Evolutionary conservation across 2,888 invertebrate species (phyloP), one percentile per base, ranked within the genome.

Genomic region (Boloria euphrosyne): DNA sequence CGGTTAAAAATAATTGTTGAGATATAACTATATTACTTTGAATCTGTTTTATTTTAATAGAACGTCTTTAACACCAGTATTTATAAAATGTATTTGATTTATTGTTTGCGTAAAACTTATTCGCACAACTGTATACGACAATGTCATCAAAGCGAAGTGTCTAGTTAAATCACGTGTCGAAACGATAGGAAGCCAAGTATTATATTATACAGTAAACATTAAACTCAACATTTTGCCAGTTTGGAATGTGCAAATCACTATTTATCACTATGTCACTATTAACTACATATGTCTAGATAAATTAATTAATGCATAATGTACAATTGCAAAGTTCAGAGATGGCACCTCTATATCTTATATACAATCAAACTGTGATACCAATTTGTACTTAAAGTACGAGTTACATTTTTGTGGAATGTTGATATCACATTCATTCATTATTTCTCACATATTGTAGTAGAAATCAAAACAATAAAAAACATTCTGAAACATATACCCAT

Each of bases 191-290:
- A 55, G 55, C 54, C 53, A 50, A 50, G 43, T 38, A 10, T 10
- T 10, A 47, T 69, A 69, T 60, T 22, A 49, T 68, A 69, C 67
- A 71, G 31, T 16, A 38, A 7, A 49, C 16, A 59, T 13, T 59
- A 58, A 2, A 27, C 13, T 54, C 7, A 46, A 38, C 17, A 16
- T 49, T 16, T 49, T n/a, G 47, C 16, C 6, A 16, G 14, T 49
- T 14, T 84, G 89, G 89, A 89, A 89, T 89, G 89, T 86, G 77
- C 76, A 72, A 80, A 89, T 88, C 85, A 89, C 88, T 76, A 72
- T 50, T 73, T 54, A 75, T 52, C 60, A 54, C 71, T 70, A 71
- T 75, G 74, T 53, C 43, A 46, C 60, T 51, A 63, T 52, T 59
- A 62, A 52, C 46, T 55, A 46, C 31, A 13, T 58, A 59, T 54